Percentiles rank a stretch among this genome's conserved stretches.
These are phyloP conservation scores for Mimas tiliae DNA, from an alignment of 2,888 invertebrate species.

Conservation along the genomic window DNA sequence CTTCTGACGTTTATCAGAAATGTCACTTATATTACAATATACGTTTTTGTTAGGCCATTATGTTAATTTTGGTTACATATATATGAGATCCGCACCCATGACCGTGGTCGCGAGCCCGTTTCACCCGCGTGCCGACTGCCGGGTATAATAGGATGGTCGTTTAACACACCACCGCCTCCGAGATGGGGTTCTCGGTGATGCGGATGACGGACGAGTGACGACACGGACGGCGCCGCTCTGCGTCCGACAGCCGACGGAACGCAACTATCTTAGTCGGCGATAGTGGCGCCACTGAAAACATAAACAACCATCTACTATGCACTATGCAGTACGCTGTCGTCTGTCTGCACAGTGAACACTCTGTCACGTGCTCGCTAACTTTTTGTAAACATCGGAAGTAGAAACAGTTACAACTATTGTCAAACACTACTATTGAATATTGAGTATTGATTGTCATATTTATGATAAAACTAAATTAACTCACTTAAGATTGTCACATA, in stretches of 20 bases:
- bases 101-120: neutral
- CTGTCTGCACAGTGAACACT: no score
- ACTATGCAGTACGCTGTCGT: no score
- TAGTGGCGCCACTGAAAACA: constrained; percentile 87
- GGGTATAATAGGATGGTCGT: constrained; percentile 31
- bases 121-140: neutral
- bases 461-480: no score
- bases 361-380: neutral
- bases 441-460: no score
- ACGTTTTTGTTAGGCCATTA: neutral
- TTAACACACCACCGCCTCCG: constrained; percentile 90
- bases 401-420: no score
- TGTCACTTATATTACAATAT: neutral
- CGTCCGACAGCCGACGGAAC: constrained; percentile 85
- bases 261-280: constrained; percentile 89
- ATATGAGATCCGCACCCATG: neutral
- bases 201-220: constrained; percentile 87
- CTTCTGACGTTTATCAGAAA: no score
- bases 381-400: neutral
- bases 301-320: neutral
- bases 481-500: no score
- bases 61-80: neutral
- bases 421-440: no score
- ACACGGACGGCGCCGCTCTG: constrained; percentile 72
- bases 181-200: constrained; percentile 92